Conservation (phyloP, 2,888 invertebrate genomes). For the Cerceris ruficornis region DNA sequence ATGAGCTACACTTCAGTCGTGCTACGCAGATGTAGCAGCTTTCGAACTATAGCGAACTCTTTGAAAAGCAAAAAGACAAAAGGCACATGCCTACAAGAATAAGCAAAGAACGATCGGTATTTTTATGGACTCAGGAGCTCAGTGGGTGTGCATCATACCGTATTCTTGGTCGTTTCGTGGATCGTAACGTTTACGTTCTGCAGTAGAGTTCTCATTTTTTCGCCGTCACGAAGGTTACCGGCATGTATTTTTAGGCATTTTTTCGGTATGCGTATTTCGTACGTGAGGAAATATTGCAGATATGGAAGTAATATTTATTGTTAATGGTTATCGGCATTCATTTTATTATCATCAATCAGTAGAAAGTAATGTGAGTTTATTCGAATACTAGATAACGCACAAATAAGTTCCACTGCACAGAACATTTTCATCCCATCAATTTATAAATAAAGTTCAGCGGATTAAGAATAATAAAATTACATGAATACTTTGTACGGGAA, state of each 20-base stretch:
- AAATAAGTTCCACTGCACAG: too few species aligned
- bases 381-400: too few species aligned
- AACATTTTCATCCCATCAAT: too few species aligned
- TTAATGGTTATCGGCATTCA: background rate
- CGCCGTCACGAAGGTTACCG: conserved; percentile 18
- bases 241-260: conserved; percentile 39
- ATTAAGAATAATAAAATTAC: too few species aligned
- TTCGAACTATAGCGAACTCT: background rate
- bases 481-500: too few species aligned
- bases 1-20: too few species aligned
- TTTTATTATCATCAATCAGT: too few species aligned
- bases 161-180: conserved; percentile 43
- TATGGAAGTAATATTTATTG: conserved; percentile 12
- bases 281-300: conserved; percentile 2
- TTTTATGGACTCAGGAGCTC: conserved; percentile 46
- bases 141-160: conserved; percentile 31
- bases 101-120: conserved; percentile 45
- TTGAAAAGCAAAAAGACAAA: conserved; percentile 24
- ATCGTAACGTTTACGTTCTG: conserved; percentile 39
- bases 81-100: conserved; percentile 25
- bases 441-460: too few species aligned
- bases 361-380: too few species aligned
- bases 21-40: too few species aligned
- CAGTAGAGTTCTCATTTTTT: conserved; percentile 15
- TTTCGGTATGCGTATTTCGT: conserved; percentile 3